Evolutionary conservation across 2,888 invertebrate species (phyloP), one percentile per base, ranked within the genome.

Genomic region (Octodonta nipae): DNA sequence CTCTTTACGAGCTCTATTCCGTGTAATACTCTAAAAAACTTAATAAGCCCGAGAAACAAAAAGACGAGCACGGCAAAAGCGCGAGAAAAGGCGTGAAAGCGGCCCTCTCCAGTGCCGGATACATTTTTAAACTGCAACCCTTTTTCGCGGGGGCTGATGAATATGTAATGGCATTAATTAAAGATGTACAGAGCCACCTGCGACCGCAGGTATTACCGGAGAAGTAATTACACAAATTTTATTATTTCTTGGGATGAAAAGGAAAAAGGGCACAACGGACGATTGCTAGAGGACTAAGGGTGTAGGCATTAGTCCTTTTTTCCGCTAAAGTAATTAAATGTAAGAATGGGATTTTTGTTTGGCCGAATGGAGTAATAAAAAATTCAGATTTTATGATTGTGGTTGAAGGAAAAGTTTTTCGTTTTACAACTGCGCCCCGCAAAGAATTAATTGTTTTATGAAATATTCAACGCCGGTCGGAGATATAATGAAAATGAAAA

Each of bases 141-240:
- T 49, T 49, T 46, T 40, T 39, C 44, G 38, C 38, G 44, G n/a
- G n/a, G n/a, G 43, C 53, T 58, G 60, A 60, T 60, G 60, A 61
- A 61, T 61, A 60, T 56, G 61, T 60, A 61, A 61, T 61, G 60
- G 55, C 52, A 60, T 60, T 61, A 60, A 61, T 61, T 60, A 60
- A 59, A 60, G 58, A 60, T 55, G 55, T 54, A 52, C 44, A 50
- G 47, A 51, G 52, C 54, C 61, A 61, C 61, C 61, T 61, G 61
- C 58, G 60, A 50, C 56, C 47, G 41, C 52, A 54, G 55, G 55
- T 53, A 54, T 54, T 55, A 54, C 52, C 46, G 45, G 39, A 30
- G 40, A 49, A 50, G 57, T 58, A 60, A 60, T 61, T 60, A 58
- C 54, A 58, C 56, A 58, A 59, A 59, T 59, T 60, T 58, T 50